phyloP scores from a whole-genome alignment of 2,888 invertebrate genomes.

The Eurois occulta region DNA sequence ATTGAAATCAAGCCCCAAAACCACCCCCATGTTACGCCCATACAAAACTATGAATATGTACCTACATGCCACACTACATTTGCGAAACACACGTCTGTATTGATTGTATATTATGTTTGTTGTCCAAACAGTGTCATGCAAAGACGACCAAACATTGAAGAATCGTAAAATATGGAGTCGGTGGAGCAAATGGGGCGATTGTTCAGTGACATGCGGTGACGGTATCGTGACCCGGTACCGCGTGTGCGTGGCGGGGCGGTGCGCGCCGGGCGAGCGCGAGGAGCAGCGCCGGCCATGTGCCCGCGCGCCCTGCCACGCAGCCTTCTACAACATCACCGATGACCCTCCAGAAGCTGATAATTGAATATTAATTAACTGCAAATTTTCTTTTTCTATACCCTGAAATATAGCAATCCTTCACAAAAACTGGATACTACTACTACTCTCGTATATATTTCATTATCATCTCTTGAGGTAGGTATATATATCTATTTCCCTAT shows the following conservation, averaged over 20 bases:
- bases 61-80: neutral
- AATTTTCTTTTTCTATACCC: neutral
- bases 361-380: slow-evolving; percentile 28
- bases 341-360: slow-evolving; percentile 65
- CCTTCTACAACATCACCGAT: slow-evolving; percentile 46
- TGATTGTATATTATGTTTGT: neutral
- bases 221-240: slow-evolving; percentile 78
- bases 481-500: neutral
- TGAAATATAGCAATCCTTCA: neutral
- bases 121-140: slow-evolving; percentile 60
- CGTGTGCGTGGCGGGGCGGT: slow-evolving; percentile 81
- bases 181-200: slow-evolving; percentile 85
- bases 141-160: slow-evolving; percentile 72
- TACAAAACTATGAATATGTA: neutral
- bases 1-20: slow-evolving; percentile 15
- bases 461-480: neutral
- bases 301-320: slow-evolving; percentile 73
- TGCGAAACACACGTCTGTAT: neutral
- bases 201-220: slow-evolving; percentile 83
- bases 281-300: slow-evolving; percentile 81
- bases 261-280: slow-evolving; percentile 84
- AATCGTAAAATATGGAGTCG: slow-evolving; percentile 85
- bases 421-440: neutral
- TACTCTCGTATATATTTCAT: neutral
- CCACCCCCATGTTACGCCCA: slow-evolving; percentile 32